A percentile compares a stretch with the other conserved stretches of the same genome.
Conservation (phyloP, 1,140 invertebrate species). For the Gerris buenoi region DNA sequence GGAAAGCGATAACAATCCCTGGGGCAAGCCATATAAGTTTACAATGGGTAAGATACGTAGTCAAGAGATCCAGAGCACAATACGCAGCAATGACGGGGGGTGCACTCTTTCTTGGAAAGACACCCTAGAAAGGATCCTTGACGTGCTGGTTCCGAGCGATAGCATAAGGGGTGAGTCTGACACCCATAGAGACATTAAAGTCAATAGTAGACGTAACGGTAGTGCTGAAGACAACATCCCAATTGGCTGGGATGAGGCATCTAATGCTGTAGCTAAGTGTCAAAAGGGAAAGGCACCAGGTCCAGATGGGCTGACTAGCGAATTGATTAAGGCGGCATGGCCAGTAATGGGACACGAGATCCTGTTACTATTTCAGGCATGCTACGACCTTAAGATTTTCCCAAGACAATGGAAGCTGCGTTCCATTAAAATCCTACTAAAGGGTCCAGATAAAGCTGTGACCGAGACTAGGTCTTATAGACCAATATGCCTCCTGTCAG, state of each 20-base stretch:
- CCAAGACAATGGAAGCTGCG: neutral
- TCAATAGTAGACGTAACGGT: too few species aligned
- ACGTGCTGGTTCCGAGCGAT: neutral
- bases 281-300: neutral
- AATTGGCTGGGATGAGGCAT: neutral
- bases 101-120: neutral
- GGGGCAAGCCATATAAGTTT: neutral
- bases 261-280: neutral
- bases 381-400: neutral
- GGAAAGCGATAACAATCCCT: neutral
- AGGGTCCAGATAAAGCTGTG: neutral
- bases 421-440: neutral
- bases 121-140: neutral
- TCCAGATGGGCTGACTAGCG: neutral
- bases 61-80: neutral
- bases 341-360: neutral
- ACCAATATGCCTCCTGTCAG: conserved; percentile 1
- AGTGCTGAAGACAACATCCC: too few species aligned
- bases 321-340: neutral
- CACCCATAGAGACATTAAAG: too few species aligned
- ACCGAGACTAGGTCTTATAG: neutral
- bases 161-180: too few species aligned
- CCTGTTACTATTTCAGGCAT: neutral
- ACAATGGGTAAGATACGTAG: neutral
- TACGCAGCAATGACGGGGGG: neutral